phyloP scores from a whole-genome alignment of 2,888 invertebrate species.

The Scaeva pyrastri region DNA sequence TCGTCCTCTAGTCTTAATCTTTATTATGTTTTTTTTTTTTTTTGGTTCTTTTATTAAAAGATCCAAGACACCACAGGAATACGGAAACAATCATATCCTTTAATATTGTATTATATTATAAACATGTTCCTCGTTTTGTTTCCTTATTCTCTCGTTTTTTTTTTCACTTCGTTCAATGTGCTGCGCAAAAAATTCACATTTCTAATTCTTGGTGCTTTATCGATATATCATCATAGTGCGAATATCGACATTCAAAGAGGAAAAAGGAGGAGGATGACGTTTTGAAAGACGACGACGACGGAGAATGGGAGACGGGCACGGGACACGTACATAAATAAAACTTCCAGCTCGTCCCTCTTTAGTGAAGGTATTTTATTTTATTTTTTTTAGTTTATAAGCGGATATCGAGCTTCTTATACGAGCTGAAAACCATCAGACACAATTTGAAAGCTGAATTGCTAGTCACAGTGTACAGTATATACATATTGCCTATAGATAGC shows the following conservation, averaged over 20 bases:
- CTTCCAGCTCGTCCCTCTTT: neutral
- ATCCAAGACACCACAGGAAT: constrained; percentile 50
- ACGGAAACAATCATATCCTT: constrained; percentile 34
- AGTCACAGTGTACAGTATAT: constrained; percentile 5
- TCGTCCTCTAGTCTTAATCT: neutral
- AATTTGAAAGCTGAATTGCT: constrained; percentile 27
- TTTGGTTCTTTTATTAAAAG: constrained; percentile 61
- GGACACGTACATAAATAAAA: constrained; percentile 59
- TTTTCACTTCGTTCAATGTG: neutral
- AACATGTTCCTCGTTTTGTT: neutral
- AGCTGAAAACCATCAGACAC: neutral
- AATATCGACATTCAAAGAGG: constrained; percentile 51
- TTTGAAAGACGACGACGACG: neutral
- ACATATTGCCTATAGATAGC: neutral
- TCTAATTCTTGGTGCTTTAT: constrained; percentile 65
- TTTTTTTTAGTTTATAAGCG: constrained; percentile 28
- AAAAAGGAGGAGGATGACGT: neutral
- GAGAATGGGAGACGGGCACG: too few relatives aligned
- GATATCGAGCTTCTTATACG: constrained; percentile 4
- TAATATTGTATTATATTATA: neutral
- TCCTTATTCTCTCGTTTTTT: neutral
- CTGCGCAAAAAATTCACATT: constrained; percentile 52
- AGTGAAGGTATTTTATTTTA: constrained; percentile 9
- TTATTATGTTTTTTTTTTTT: constrained; percentile 36
- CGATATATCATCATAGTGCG: constrained; percentile 65